Conservation (phyloP, 2,113 vertebrate species). For the Pseudorhombus dupliciocellatus region DNA sequence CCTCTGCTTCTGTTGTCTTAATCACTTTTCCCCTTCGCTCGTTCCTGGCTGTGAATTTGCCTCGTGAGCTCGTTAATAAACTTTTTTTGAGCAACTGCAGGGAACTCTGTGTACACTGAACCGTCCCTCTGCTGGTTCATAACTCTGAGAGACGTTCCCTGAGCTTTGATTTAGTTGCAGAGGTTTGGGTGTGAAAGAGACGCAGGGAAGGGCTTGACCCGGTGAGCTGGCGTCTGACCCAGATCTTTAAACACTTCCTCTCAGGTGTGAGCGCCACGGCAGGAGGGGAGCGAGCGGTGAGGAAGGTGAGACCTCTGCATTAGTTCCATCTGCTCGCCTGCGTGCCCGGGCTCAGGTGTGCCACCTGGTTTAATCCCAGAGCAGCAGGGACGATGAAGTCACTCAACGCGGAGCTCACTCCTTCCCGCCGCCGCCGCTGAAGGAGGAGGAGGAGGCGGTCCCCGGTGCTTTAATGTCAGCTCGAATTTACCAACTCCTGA, state of each 20-base stretch:
- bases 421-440: no score
- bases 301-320: neutral
- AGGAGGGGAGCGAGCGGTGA: neutral
- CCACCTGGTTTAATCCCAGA: slow-evolving; percentile 42
- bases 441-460: slow-evolving; percentile 12
- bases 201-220: no score
- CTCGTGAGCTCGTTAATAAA: neutral
- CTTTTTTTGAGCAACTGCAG: neutral
- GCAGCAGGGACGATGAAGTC: slow-evolving; percentile 41
- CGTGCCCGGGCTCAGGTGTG: slow-evolving; percentile 50
- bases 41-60: slow-evolving; percentile 5
- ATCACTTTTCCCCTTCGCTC: neutral
- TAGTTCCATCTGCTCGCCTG: slow-evolving; percentile 17
- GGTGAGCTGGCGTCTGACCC: no score
- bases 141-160: neutral
- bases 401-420: slow-evolving; percentile 24
- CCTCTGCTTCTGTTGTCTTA: slow-evolving; percentile 18
- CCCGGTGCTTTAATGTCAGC: slow-evolving; percentile 31
- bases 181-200: no score
- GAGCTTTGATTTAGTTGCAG: no score
- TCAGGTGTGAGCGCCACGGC: neutral
- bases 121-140: neutral
- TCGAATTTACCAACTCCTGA: slow-evolving; percentile 8
- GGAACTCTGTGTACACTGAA: neutral
- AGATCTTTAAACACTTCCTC: no score